Evolutionary conservation across 1,140 invertebrate genomes (phyloP).

Genomic region (Solen grandis): DNA sequence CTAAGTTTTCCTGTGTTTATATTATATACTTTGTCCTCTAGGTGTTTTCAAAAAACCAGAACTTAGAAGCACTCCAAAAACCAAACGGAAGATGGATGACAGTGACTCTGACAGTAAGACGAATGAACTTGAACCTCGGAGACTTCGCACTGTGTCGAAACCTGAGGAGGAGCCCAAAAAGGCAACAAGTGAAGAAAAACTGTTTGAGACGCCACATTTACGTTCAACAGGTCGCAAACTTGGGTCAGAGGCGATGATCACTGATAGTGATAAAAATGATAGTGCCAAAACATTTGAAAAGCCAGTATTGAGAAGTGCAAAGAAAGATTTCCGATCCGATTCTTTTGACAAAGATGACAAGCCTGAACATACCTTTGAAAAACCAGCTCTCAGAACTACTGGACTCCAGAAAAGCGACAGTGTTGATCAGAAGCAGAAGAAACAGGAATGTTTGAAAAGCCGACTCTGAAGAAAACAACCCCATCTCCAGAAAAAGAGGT

Average conservation of each 20-base stretch:
- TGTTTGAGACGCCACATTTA: slow-evolving; percentile 50
- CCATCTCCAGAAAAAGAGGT: slow-evolving; percentile 45
- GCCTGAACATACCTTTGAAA: slow-evolving; percentile 30
- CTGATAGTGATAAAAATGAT: not conserved
- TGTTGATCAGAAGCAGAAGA: not conserved
- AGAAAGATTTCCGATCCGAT: not conserved
- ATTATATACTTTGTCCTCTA: too few species aligned
- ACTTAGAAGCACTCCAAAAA: slow-evolving; percentile 33
- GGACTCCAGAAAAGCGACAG: not conserved
- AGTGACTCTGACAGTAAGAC: slow-evolving; percentile 2
- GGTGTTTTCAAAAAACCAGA: slow-evolving; percentile 42
- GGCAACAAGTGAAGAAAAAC: slow-evolving; percentile 22
- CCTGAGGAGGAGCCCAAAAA: not conserved
- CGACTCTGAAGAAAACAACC: slow-evolving; percentile 42
- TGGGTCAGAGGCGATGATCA: not conserved
- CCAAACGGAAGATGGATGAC: slow-evolving; percentile 8
- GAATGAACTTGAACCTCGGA: slow-evolving; percentile 1
- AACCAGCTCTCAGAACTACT: slow-evolving; percentile 34
- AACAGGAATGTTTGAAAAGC: slow-evolving; percentile 44
- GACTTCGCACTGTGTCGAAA: slow-evolving; percentile 21
- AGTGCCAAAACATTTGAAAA: slow-evolving; percentile 25
- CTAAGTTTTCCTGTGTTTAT: too few species aligned
- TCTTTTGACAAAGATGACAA: not conserved
- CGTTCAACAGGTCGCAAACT: not conserved
- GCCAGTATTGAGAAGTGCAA: slow-evolving; percentile 25